Evolutionary conservation across 2,113 vertebrate genomes (phyloP).

Genomic region (Pluvialis apricaria): DNA sequence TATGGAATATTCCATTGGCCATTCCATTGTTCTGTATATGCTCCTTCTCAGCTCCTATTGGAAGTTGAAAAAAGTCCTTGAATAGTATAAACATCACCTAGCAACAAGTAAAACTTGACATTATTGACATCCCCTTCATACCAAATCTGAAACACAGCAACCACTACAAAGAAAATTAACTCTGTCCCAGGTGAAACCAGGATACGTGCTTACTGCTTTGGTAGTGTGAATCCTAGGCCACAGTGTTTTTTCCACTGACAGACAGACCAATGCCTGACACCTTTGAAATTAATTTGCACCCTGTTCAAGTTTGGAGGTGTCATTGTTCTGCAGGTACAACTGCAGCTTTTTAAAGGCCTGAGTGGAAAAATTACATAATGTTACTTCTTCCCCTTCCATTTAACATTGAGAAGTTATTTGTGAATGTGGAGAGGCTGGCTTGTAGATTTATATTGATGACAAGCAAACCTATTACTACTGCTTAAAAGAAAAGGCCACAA

Average conservation of each 20-base stretch:
- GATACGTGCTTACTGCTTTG: neutral
- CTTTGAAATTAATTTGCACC: neutral
- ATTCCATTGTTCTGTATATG: too few species aligned
- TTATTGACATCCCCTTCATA: too few species aligned
- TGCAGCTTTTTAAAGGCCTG: neutral
- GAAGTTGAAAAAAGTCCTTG: too few species aligned
- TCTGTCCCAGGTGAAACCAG: too few species aligned
- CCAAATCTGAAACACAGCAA: too few species aligned
- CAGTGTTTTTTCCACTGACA: neutral
- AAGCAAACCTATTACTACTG: neutral
- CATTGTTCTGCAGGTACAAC: neutral
- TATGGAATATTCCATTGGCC: too few species aligned
- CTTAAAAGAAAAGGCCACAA: neutral
- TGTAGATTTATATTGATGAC: neutral
- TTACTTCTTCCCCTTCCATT: neutral
- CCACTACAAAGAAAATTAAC: too few species aligned
- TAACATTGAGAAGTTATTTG: neutral
- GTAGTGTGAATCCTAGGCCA: neutral
- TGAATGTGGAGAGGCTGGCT: neutral
- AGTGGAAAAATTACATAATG: neutral
- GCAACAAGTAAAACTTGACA: too few species aligned
- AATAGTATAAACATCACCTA: too few species aligned
- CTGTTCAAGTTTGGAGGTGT: neutral
- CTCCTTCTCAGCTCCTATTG: too few species aligned
- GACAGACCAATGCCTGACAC: neutral